Evolutionary conservation across 2,888 invertebrate species (phyloP).

Genomic region (Sturmia bella): DNA sequence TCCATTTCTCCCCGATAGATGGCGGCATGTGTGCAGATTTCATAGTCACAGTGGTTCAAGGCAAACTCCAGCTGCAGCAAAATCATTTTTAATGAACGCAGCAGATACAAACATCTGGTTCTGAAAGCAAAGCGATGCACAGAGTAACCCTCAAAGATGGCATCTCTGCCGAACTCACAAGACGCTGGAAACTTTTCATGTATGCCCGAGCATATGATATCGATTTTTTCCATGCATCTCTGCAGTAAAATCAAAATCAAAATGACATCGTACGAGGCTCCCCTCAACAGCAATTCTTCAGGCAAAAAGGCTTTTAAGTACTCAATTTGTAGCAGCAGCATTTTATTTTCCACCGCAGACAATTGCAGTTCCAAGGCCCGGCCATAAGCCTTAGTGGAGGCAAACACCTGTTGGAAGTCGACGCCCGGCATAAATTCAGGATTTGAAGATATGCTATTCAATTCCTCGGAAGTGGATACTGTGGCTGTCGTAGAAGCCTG

Average conservation of each 20-base stretch:
- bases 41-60: constrained; percentile 90
- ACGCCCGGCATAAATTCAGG: constrained; percentile 82
- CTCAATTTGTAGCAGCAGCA: constrained; percentile 91
- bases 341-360: constrained; percentile 92
- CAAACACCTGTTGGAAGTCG: constrained; percentile 88
- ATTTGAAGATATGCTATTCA: constrained; percentile 77
- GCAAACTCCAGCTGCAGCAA: constrained; percentile 87
- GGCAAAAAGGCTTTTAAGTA: constrained; percentile 97
- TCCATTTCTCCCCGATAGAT: constrained; percentile 93
- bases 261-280: constrained; percentile 95
- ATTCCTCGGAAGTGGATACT: constrained; percentile 82
- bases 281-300: constrained; percentile 91
- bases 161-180: constrained; percentile 87
- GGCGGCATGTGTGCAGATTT: constrained; percentile 91
- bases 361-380: constrained; percentile 95
- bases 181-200: constrained; percentile 91
- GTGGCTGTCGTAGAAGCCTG: constrained; percentile 84
- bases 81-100: constrained; percentile 89
- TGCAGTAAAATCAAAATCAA: constrained; percentile 92
- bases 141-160: constrained; percentile 90
- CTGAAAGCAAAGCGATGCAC: constrained; percentile 95
- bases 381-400: constrained; percentile 85
- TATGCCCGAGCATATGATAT: constrained; percentile 94
- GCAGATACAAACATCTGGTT: constrained; percentile 88
- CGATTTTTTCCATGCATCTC: constrained; percentile 91